phyloP scores from a whole-genome alignment of 1,140 invertebrate genomes.

The Drosophila equinoxialis region DNA sequence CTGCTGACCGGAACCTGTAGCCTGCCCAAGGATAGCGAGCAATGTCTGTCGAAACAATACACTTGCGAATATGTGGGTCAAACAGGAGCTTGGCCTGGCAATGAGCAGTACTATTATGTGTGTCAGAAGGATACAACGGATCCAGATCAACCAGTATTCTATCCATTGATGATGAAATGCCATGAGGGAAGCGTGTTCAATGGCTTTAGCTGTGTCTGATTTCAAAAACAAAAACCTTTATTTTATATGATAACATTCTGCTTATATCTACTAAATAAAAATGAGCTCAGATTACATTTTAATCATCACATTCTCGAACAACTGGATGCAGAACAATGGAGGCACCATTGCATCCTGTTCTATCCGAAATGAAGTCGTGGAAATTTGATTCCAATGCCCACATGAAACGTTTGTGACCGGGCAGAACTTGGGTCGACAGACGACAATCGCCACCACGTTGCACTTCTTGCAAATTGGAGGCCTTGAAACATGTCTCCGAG shows the following conservation, averaged over 20 bases:
- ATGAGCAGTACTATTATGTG: constrained; percentile 74
- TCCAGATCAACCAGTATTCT: constrained; percentile 31
- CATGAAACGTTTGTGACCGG: constrained; percentile 85
- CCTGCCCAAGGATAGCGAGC: constrained; percentile 42
- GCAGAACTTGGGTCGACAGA: constrained; percentile 85
- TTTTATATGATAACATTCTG: background rate
- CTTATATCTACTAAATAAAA: background rate
- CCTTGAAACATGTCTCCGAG: constrained; percentile 84
- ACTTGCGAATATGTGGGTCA: constrained; percentile 58
- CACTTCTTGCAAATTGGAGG: constrained; percentile 85
- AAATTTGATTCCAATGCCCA: constrained; percentile 87
- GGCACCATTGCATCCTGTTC: constrained; percentile 85
- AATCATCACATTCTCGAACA: constrained; percentile 81
- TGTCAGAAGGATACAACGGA: constrained; percentile 51
- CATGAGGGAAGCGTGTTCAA: constrained; percentile 56
- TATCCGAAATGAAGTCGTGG: constrained; percentile 86
- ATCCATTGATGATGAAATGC: constrained; percentile 71
- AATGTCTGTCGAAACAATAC: constrained; percentile 59
- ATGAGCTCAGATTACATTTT: background rate
- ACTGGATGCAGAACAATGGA: constrained; percentile 85
- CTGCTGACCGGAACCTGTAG: constrained; percentile 48
- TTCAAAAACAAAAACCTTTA: background rate
- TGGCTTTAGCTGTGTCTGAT: constrained; percentile 44
- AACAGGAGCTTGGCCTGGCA: constrained; percentile 58
- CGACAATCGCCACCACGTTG: constrained; percentile 85